Percentiles rank a stretch among this genome's conserved stretches.
These are phyloP conservation scores for Peromyscus nudipes DNA, from an alignment of 2,797 vertebrate species.

Conservation along the genomic window DNA sequence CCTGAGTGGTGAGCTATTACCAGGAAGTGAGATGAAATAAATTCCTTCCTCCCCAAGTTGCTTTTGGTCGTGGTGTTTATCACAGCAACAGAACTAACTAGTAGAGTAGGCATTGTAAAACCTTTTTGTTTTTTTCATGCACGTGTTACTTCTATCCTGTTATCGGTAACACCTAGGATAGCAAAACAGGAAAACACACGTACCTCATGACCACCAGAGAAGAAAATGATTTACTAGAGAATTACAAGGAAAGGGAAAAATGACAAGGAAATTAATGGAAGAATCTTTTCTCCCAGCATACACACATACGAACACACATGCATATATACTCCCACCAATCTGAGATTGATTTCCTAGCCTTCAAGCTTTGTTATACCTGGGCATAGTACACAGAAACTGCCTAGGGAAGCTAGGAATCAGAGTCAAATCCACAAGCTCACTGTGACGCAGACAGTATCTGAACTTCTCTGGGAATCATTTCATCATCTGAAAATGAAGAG, in stretches of 20 bases:
- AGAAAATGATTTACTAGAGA: not conserved
- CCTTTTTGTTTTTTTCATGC: not conserved
- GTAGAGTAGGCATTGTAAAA: not conserved
- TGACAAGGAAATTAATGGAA: not conserved
- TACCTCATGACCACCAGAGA: not conserved
- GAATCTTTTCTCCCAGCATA: not conserved
- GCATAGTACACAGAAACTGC: not conserved
- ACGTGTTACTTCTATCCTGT: not conserved
- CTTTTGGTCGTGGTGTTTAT: not conserved
- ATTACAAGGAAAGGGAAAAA: not conserved
- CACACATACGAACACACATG: not conserved
- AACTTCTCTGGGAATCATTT: constrained; percentile 22
- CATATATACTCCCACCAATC: not conserved
- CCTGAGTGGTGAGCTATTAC: not conserved
- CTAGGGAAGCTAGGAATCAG: not conserved
- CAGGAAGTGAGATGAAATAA: not conserved
- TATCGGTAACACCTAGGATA: not conserved
- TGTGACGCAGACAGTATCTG: not conserved
- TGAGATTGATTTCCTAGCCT: not conserved
- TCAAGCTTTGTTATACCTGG: not conserved
- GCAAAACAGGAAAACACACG: not conserved
- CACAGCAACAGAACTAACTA: not conserved
- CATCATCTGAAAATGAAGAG: not conserved
- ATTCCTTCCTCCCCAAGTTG: not conserved
- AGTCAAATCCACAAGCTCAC: not conserved